Percentiles rank a stretch among this genome's conserved stretches.
Conservation (phyloP, 2,113 vertebrate genomes). For the Cygnus atratus region DNA sequence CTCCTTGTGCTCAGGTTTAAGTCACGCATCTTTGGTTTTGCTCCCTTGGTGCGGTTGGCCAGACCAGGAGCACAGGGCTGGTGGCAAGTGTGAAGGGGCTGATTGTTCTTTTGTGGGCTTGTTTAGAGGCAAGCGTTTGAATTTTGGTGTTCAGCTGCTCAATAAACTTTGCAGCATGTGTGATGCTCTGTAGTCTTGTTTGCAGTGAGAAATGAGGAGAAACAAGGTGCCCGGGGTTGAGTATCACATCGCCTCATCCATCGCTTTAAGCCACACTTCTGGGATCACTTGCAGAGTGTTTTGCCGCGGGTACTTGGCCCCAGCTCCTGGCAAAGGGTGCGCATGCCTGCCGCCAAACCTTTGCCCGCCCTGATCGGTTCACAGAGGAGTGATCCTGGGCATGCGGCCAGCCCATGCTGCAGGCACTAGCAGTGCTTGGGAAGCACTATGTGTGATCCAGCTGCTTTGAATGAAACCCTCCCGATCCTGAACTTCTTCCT, state of each 20-base stretch:
- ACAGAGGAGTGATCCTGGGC: neutral
- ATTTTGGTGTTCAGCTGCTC: fast-evolving
- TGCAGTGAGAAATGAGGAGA: neutral
- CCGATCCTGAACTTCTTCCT: neutral
- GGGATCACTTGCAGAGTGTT: neutral
- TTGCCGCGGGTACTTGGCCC: neutral
- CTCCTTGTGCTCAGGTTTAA: no score
- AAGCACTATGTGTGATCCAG: no score
- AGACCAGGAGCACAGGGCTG: neutral
- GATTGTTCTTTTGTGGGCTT: neutral
- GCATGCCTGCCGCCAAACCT: neutral
- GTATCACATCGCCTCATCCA: neutral
- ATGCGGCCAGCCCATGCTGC: no score
- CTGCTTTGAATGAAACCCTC: neutral
- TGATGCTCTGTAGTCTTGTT: neutral
- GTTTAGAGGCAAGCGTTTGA: neutral
- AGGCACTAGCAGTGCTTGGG: neutral
- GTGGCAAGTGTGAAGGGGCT: neutral
- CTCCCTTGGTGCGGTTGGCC: fast-evolving
- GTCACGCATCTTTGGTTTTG: neutral
- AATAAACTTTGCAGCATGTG: constrained; percentile 1
- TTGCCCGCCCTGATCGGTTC: neutral
- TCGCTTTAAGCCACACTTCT: neutral
- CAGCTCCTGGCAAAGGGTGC: neutral
- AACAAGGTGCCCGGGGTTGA: neutral